Base-by-base conservation (phyloP, 2,888 invertebrate species). In the Cenopis cana region DNA sequence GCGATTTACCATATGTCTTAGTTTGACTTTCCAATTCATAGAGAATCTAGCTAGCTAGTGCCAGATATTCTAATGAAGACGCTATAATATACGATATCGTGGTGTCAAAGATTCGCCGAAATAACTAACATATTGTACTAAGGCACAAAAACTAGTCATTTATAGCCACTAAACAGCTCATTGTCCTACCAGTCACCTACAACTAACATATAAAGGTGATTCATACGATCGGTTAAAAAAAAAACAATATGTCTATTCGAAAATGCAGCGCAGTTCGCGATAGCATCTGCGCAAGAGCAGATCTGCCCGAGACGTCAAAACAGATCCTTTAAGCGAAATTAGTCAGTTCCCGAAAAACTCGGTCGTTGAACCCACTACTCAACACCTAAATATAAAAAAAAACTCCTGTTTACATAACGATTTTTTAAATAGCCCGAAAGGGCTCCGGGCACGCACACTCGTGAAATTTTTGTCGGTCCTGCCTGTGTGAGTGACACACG, bases 271-370 rank as follows among this genome's bases (percentile, higher is more conserved):
- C 64, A 66, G 65, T 54, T 46, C 54, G 52, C 41, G 52, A 68
- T 50, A 50, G 12, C 41, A 18, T 5, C 17, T 59, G 57, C 65
- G 52, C 24, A 2, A 11, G 68, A 67, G 56, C 55, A 55, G 59
- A 55, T 64, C 73, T 69, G 85, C 75, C 76, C 78, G 80, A 77
- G 76, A 82, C 83, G 77, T 79, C 81, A 80, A 83, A 86, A 84
- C 81, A 83, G 81, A 86, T 88, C 87, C 87, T 86, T 90, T 89
- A 85, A 82, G 82, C 81, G 76, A 87, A 89, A 92, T 93, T 92
- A 93, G 90, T 92, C 92, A 93, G 89, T 89, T 93, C 93, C 92
- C 91, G 90, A 92, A 93, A 91, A 90, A 85, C 81, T 80, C 85
- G 91, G 90, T 82, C 90, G 81, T 81, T 86, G 91, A 93, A 89